Evolutionary conservation across 35 echinoderm and acorn worm genomes (phyloP), one percentile per base, ranked within the genome.

Genomic region (Lytechinus pictus): DNA sequence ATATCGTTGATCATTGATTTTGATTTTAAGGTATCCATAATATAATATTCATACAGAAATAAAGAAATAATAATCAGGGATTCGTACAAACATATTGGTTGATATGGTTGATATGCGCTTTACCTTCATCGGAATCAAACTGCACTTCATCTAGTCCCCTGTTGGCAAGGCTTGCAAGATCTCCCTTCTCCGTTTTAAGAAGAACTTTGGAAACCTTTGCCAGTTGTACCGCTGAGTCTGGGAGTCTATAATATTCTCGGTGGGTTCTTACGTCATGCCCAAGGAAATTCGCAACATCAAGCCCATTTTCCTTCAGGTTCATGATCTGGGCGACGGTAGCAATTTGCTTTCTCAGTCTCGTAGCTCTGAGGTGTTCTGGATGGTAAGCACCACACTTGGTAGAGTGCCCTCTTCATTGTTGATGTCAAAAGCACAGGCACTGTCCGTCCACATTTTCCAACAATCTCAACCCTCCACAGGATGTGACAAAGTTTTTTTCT

Each of bases 301-400:
- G 95, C 86, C 97, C 97, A 93, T 97, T 97, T 28, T 99, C 96
- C 58, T 95, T 94, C 54, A 97, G 58, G 66, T 97, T 97, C 57
- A 98, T 95, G 1, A 99, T 52, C 96, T 96, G 96, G 9, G 95
- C 96, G 10, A 97, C 92, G 12, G 95, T 99, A 0, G 98, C 96
- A 94, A 99, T 96, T 57, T 99, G 96, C 86, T 99, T 99, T 14
- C 98, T 52, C 86, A 99, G 87, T 28, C 94, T 87, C 53, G 96
- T 99, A 52, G 95, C 60, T 93, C 92, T 95, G 19, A 96, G 19
- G 89, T 86, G 54, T 57, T 88, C 28, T 12, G 98, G 98, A 58
- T 96, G 28, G 54, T 95, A 94, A 28, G 95, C 94, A 13, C 91
- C 86, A 93, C 96, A 96, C 9, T 28, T 33, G 9, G 27, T 19